A percentile compares a stretch with the other conserved stretches of the same genome.
These are phyloP conservation scores for Drosophila infuscata DNA, from an alignment of 2,888 invertebrate species.

Conservation along the genomic window DNA sequence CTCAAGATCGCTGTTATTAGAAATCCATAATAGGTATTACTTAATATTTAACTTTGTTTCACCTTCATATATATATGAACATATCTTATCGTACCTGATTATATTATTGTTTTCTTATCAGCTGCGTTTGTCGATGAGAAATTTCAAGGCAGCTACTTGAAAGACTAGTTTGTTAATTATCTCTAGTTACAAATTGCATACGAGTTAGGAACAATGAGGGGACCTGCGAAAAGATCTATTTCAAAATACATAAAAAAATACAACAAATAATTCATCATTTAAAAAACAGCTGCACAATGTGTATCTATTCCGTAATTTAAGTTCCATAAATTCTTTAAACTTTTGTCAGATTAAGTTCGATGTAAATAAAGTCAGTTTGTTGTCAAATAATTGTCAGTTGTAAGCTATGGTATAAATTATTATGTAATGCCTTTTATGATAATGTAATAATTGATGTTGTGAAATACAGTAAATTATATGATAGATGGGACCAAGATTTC, in stretches of 20 bases:
- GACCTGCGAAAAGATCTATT: background rate
- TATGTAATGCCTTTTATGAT: background rate
- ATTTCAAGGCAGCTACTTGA: slow-evolving; percentile 36
- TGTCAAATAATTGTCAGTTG: slow-evolving; percentile 6
- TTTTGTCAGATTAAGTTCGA: background rate
- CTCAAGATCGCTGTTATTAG: slow-evolving; percentile 2
- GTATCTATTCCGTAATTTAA: background rate
- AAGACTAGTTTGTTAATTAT: slow-evolving; percentile 12
- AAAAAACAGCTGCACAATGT: background rate
- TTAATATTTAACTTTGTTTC: slow-evolving; percentile 18
- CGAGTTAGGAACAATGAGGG: background rate
- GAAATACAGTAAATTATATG: slow-evolving; percentile 1
- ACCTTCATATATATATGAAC: background rate
- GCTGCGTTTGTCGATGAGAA: slow-evolving; percentile 13
- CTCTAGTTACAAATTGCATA: slow-evolving; percentile 3
- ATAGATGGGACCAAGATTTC: background rate
- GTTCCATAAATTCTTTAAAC: background rate
- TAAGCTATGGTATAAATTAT: background rate
- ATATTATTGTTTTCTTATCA: slow-evolving; percentile 23
- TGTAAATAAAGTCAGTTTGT: background rate
- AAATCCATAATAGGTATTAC: slow-evolving; percentile 10
- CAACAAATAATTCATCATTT: background rate
- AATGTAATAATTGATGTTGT: slow-evolving; percentile 3
- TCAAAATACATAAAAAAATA: background rate
- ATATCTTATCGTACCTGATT: slow-evolving; percentile 54